Base-by-base conservation (phyloP, 2,113 vertebrate genomes). In the Hystrix cristata region DNA sequence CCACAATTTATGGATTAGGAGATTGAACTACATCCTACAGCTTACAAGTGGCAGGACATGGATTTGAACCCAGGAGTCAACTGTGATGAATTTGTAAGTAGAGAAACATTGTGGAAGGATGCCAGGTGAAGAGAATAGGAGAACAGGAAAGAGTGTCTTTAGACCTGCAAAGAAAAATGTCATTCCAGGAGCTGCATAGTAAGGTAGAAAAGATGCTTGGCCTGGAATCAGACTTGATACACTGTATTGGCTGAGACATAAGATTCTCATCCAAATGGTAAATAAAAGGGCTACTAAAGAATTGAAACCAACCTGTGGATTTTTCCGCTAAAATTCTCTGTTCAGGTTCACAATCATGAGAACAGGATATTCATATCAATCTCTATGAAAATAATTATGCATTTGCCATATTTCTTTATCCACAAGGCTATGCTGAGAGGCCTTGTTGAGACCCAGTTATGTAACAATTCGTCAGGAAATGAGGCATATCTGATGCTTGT, bases 271-370 rank as follows among this genome's bases (percentile, higher is more conserved):
- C 53, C 27, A 78, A 71, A 57, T 3, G 5, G 55, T 86, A 29
- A 93, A 72, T 69, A 38, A 71, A 92, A 79, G 11, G 51, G 1
- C 27, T 71, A 9, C 34, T 19, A 69, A 74, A 76, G 79, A 93
- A 81, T 38, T 79, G 72, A 93, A 83, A 12, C 38, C 21, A 80
- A n/a, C 53, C 18, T 48, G 19, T 86, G n/a, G 19, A 34, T 78
- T 94, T 91, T 84, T 34, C 86, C 29, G 76, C 29, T 69, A 25
- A 91, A 88, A 85, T 29, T 48, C 76, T 87, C 48, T 95, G 23
- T 74, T 43, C 48, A 53, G 19, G 4, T 59, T 92, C 31, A 10
- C 43, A 38, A 27, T 82, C 53, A 67, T 90, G 31, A 81, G 43
- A 86, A 91, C 74, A 69, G 60, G 38, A 21, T n/a, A 29, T 46